These are phyloP conservation scores for Gallinago nigripennis DNA, from an alignment of 2,797 vertebrate species.

Conservation along the genomic window DNA sequence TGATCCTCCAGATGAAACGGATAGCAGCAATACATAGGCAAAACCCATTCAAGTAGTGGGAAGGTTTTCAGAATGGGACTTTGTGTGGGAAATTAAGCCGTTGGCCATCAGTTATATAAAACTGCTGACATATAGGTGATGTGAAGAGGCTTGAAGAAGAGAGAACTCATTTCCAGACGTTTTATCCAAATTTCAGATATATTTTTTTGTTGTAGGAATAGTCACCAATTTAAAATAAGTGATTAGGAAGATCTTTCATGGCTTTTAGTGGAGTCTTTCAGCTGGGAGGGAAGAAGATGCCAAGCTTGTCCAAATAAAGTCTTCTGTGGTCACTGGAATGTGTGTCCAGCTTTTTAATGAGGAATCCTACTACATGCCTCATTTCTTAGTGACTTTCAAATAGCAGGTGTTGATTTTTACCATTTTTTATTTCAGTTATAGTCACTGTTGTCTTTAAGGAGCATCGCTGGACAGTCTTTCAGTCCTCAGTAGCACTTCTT, in stretches of 20 bases:
- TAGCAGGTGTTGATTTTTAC: background rate
- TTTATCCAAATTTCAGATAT: background rate
- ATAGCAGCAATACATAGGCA: background rate
- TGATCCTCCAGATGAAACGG: background rate
- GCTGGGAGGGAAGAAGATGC: background rate
- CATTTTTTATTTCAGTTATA: background rate
- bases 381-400: background rate
- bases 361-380: background rate
- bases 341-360: background rate
- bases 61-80: background rate
- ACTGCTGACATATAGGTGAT: background rate
- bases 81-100: background rate
- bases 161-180: background rate
- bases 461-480: background rate
- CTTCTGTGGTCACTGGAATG: background rate
- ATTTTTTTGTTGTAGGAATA: background rate
- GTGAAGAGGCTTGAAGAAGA: background rate
- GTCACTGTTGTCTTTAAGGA: background rate
- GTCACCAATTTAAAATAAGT: background rate
- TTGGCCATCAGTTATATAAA: background rate
- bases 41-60: background rate
- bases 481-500: background rate
- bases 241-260: background rate
- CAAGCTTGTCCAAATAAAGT: background rate
- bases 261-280: background rate